Evolutionary conservation across 2,797 vertebrate genomes (phyloP), one percentile per base, ranked within the genome.

Genomic region (Jordanella pulchra): DNA sequence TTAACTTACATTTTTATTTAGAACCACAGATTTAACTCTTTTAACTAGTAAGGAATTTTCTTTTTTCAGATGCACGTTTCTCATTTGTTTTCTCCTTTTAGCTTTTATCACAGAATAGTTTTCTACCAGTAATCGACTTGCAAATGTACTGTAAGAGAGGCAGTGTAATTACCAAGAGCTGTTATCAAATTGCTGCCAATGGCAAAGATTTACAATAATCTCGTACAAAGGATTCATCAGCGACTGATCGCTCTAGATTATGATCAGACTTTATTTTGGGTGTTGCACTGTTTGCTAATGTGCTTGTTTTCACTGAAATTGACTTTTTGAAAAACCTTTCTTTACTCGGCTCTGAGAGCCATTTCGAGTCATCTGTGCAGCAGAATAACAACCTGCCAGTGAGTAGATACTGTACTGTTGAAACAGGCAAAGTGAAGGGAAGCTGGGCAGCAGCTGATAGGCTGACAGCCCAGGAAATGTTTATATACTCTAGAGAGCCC

Each of bases 91-190:
- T 53, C 30, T 65, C 61, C 79, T 72, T 73, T 64, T 71, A 84
- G 54, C 66, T 72, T 47, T 21, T 42, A 79, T 87, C 76, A 80
- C 73, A 74, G 72, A 79, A 80, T 56, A 47, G 42, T 76, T 84
- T 63, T 54, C 51, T 67, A 84, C 85, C 86, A 87, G 80, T 77
- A 91, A 85, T 91, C 84, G 91, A 76, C 81, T 90, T 87, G 68
- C 81, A 15, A 42, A 64, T 17, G 13, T n/a, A n/a, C n/a, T n/a
- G n/a, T 44, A 10, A 77, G 65, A 81, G 75, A 84, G 69, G 65
- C 78, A 82, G 65, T 83, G 75, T 89, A 90, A 92, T 94, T 92
- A 91, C 81, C 69, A 66, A 78, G 75, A 68, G 66, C 75, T 83
- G 73, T 89, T 90, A 90, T 91, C 79, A 67, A 69, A 72, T 69